Conservation (phyloP, 2,888 invertebrate species). For the Theodoxus fluviatilis region DNA sequence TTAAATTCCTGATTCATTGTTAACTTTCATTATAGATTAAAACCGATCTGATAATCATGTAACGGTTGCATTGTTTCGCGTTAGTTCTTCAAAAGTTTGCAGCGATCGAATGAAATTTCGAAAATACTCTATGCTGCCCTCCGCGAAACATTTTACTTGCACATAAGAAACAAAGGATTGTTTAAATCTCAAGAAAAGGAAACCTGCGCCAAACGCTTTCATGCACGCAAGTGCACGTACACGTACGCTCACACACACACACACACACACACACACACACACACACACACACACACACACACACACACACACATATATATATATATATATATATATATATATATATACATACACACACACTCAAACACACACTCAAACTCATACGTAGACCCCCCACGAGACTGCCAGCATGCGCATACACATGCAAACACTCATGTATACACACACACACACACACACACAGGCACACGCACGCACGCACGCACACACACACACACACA, state of each 20-base stretch:
- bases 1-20: no score
- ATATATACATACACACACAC: slow-evolving; percentile 15
- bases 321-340: neutral
- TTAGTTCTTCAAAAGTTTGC: no score
- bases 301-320: neutral
- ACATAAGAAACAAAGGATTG: no score
- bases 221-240: neutral
- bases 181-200: no score
- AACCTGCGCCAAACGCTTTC: neutral
- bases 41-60: no score
- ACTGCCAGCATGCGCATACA: slow-evolving; percentile 7
- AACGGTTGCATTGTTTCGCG: no score
- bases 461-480: slow-evolving; percentile 16
- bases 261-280: neutral
- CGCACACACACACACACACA: slow-evolving; percentile 12
- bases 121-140: no score
- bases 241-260: neutral
- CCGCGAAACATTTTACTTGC: no score
- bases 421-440: slow-evolving; percentile 24
- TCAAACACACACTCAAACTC: slow-evolving; percentile 21
- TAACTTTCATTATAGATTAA: no score
- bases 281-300: neutral
- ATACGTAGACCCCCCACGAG: slow-evolving; percentile 4
- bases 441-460: slow-evolving; percentile 24
- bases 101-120: no score